A percentile compares a stretch with the other conserved stretches of the same genome.
Evolutionary conservation across 2,113 vertebrate genomes (phyloP).

Genomic region (Stegastes partitus): DNA sequence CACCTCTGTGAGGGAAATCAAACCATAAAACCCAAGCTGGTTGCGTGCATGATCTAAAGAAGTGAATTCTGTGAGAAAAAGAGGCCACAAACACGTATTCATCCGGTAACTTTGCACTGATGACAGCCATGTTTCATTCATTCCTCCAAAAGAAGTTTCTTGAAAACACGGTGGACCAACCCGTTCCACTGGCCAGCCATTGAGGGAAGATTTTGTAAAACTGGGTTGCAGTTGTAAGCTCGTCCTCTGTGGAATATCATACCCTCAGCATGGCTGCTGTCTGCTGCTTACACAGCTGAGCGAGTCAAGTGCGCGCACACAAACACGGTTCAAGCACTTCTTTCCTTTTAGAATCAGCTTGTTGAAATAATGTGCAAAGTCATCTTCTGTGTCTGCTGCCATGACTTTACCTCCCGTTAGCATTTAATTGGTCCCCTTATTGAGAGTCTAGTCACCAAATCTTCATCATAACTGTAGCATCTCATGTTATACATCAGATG

Average conservation of each 20-base stretch:
- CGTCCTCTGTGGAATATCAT: neutral
- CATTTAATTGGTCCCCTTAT: neutral
- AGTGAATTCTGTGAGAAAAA: neutral
- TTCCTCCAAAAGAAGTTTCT: neutral
- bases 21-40: neutral
- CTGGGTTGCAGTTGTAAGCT: neutral
- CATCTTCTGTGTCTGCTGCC: neutral
- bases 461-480: neutral
- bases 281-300: conserved; percentile 39
- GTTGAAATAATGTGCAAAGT: conserved; percentile 9
- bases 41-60: neutral
- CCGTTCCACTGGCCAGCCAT: neutral
- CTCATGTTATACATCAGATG: neutral
- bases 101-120: no score
- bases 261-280: conserved; percentile 19
- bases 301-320: conserved; percentile 2
- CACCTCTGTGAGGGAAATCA: neutral
- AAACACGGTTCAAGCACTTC: neutral
- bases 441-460: neutral
- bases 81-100: neutral
- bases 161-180: neutral
- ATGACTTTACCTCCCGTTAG: neutral
- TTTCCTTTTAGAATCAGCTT: neutral
- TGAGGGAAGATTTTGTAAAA: neutral
- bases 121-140: no score